A percentile compares a stretch with the other conserved stretches of the same genome.
Evolutionary conservation across 2,113 vertebrate species (phyloP).

Genomic region (Lycaon pictus): DNA sequence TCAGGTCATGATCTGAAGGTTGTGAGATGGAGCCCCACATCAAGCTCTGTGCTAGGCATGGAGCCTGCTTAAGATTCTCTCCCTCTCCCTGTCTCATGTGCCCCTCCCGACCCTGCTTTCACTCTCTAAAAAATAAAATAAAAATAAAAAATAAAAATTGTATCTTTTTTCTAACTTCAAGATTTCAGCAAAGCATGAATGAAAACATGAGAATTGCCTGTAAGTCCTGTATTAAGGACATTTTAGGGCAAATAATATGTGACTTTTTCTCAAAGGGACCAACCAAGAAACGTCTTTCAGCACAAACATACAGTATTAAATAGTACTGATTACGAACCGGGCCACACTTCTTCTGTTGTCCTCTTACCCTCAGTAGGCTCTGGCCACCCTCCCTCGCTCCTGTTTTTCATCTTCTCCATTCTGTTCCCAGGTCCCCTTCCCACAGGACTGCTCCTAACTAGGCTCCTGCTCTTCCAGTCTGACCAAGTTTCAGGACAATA

Average conservation of each 20-base stretch:
- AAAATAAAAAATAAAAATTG: not conserved
- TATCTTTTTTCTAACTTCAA: not conserved
- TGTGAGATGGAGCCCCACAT: not conserved
- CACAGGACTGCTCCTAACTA: not conserved
- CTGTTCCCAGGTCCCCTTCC: too few species aligned
- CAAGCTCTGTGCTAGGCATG: not conserved
- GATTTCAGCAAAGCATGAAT: not conserved
- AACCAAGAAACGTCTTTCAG: not conserved
- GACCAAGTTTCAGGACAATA: not conserved
- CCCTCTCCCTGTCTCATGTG: too few species aligned
- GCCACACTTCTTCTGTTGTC: not conserved
- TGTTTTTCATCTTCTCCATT: not conserved
- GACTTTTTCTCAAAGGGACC: not conserved
- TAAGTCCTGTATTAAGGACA: not conserved
- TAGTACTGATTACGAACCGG: rapidly evolving
- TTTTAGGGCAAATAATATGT: not conserved
- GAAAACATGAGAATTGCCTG: not conserved
- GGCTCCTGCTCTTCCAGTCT: not conserved
- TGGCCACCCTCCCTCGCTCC: rapidly evolving
- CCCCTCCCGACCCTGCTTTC: not conserved
- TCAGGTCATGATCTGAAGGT: not conserved
- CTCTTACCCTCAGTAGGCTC: too few species aligned
- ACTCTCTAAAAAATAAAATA: not conserved
- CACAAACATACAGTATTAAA: not conserved
- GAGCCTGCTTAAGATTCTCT: not conserved